These are phyloP conservation scores for Rhynchonema sp. DNA, from an alignment of 2,888 invertebrate species.

Conservation along the genomic window DNA sequence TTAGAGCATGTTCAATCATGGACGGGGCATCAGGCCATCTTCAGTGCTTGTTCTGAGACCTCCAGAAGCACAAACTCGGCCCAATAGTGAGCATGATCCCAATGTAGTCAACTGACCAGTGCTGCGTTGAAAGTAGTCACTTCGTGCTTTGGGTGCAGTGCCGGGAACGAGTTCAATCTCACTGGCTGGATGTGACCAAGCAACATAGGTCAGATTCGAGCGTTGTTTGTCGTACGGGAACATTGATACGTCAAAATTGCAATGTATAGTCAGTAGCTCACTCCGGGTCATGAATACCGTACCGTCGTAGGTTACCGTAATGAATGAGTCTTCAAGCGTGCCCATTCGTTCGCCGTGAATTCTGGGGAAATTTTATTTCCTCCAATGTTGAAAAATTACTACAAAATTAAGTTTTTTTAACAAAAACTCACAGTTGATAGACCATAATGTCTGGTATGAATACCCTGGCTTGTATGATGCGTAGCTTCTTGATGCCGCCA, in stretches of 20 bases:
- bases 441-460: slow-evolving; percentile 42
- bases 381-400: too few relatives aligned
- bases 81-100: too few relatives aligned
- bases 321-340: not conserved
- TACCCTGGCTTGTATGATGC: slow-evolving; percentile 44
- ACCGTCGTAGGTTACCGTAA: not conserved
- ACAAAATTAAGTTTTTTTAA: too few relatives aligned
- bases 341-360: not conserved
- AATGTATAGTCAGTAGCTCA: not conserved
- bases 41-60: too few relatives aligned
- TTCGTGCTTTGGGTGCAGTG: not conserved
- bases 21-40: too few relatives aligned
- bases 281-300: not conserved
- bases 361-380: not conserved
- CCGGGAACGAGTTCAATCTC: not conserved
- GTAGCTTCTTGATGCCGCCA: slow-evolving; percentile 41
- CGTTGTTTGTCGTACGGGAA: not conserved
- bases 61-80: too few relatives aligned
- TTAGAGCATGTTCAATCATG: too few relatives aligned
- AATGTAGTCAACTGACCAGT: not conserved
- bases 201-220: not conserved
- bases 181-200: not conserved
- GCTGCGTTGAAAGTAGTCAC: not conserved
- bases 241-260: not conserved
- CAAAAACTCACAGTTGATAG: not conserved